Evolutionary conservation across 2,888 invertebrate species (phyloP).

Genomic region (Pachydiplax longipennis): DNA sequence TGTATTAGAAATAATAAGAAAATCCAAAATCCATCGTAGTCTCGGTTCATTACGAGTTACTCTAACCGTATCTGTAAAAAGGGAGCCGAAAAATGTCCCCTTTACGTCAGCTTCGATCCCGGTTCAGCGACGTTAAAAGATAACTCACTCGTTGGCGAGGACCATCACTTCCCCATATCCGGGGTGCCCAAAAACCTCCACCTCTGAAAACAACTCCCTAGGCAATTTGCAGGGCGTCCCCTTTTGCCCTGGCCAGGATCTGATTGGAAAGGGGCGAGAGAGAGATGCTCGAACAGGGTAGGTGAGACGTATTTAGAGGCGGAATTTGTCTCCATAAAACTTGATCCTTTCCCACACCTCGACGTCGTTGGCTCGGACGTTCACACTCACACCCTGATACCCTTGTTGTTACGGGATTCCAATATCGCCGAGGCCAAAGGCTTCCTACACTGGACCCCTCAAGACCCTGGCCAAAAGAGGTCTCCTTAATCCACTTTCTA

Average conservation of each 20-base stretch:
- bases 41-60: no score
- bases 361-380: not conserved
- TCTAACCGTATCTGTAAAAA: not conserved
- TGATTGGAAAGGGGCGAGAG: conserved; percentile 3
- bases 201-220: not conserved
- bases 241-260: not conserved
- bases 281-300: not conserved
- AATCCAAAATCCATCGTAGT: no score
- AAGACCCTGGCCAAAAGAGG: not conserved
- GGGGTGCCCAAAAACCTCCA: not conserved
- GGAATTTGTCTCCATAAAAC: conserved; percentile 47
- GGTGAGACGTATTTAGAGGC: conserved; percentile 45
- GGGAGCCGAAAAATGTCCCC: not conserved
- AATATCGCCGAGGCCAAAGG: conserved; percentile 23
- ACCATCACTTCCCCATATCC: not conserved
- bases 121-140: not conserved
- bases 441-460: not conserved
- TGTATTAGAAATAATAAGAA: no score
- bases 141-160: not conserved
- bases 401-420: conserved; percentile 6
- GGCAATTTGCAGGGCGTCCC: conserved; percentile 19
- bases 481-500: not conserved
- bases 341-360: conserved; percentile 31
- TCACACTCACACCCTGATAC: not conserved
- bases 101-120: not conserved